Conservation (phyloP, 2,797 vertebrate genomes). For the Hapalemur alaotrensis region DNA sequence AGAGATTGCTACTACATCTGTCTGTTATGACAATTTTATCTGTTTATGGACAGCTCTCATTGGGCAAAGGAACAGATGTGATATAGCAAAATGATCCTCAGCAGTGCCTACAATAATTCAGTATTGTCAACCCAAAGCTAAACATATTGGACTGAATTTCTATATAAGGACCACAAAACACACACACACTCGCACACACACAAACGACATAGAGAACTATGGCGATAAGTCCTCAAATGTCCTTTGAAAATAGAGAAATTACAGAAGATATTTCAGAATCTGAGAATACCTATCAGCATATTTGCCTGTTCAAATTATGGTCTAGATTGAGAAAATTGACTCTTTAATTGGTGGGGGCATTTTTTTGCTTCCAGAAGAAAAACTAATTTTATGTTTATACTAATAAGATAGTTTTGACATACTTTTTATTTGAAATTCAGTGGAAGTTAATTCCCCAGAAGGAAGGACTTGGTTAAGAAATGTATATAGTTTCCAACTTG, state of each 20-base stretch:
- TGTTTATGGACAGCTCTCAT: conserved; percentile 66
- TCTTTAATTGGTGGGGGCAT: background rate
- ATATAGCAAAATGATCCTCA: conserved; percentile 52
- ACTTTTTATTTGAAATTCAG: conserved; percentile 55
- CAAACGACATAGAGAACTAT: background rate
- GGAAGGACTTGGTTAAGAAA: conserved; percentile 47
- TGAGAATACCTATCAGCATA: conserved; percentile 14
- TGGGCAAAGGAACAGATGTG: conserved; percentile 56
- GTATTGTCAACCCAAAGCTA: conserved; percentile 16
- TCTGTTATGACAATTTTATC: conserved; percentile 63
- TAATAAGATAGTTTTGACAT: conserved; percentile 58
- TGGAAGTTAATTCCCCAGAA: conserved; percentile 48
- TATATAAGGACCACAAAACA: background rate
- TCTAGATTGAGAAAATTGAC: conserved; percentile 32
- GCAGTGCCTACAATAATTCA: conserved; percentile 52
- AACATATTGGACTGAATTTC: background rate
- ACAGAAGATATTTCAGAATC: background rate
- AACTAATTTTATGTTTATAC: conserved; percentile 62
- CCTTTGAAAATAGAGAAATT: conserved; percentile 39
- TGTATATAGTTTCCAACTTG: conserved; percentile 39
- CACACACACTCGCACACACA: background rate
- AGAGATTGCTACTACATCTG: conserved; percentile 60
- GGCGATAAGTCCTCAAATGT: background rate
- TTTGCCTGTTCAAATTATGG: background rate
- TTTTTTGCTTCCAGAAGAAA: conserved; percentile 39